These are phyloP conservation scores for Heliopora coerulea DNA, from an alignment of 92 coral and sea anemone species.

Conservation along the genomic window DNA sequence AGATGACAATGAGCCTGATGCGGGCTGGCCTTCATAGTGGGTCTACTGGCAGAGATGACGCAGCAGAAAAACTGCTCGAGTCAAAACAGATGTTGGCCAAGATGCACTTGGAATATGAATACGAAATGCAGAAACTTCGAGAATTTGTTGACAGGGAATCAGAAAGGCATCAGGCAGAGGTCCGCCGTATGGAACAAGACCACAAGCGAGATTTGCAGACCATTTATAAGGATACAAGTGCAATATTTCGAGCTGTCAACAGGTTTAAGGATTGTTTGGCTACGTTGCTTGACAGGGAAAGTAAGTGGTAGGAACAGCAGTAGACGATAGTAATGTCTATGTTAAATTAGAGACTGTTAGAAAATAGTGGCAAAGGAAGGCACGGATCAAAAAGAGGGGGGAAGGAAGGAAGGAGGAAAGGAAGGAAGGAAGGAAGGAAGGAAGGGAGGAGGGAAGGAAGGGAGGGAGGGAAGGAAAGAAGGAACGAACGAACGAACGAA, in stretches of 20 bases:
- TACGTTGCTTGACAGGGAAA: slow-evolving; percentile 78
- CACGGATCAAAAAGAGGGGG: too few relatives aligned
- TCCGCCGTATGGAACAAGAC: slow-evolving; percentile 74
- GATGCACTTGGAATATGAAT: slow-evolving; percentile 77
- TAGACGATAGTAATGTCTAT: too few relatives aligned
- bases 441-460: slow-evolving; percentile 4
- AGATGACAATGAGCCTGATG: slow-evolving; percentile 74
- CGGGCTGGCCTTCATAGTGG: slow-evolving; percentile 69
- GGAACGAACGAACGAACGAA: too few relatives aligned
- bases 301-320: slow-evolving; percentile 54
- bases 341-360: too few relatives aligned
- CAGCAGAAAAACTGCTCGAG: slow-evolving; percentile 58
- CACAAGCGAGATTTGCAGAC: slow-evolving; percentile 78
- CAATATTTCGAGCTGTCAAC: slow-evolving; percentile 79
- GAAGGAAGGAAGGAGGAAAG: background rate
- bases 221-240: slow-evolving; percentile 86
- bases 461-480: background rate
- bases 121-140: slow-evolving; percentile 80
- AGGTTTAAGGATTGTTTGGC: slow-evolving; percentile 89
- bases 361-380: too few relatives aligned
- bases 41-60: slow-evolving; percentile 59
- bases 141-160: slow-evolving; percentile 71
- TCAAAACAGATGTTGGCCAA: slow-evolving; percentile 96
- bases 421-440: slow-evolving; percentile 8
- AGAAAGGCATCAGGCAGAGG: slow-evolving; percentile 77